phyloP scores from a whole-genome alignment of 2,888 invertebrate species.

The Synanthedon myopaeformis region DNA sequence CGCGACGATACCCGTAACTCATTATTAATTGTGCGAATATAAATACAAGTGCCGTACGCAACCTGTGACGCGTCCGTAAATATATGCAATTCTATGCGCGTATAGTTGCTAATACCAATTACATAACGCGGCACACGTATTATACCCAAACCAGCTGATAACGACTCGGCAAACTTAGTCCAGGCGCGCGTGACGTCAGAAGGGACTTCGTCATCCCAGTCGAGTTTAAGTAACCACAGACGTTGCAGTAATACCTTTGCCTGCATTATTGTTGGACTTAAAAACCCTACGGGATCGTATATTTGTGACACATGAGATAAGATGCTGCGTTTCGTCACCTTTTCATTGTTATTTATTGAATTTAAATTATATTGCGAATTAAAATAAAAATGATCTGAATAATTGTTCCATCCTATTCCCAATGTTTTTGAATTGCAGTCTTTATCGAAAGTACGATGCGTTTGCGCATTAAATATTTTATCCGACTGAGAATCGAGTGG shows the following conservation, averaged over 20 bases:
- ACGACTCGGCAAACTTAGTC: conserved; percentile 3
- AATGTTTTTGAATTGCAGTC: conserved; percentile 1
- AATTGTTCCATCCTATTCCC: conserved; percentile 8
- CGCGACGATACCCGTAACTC: neutral
- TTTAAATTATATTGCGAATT: conserved; percentile 4
- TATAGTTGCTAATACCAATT: neutral
- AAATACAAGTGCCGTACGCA: conserved; percentile 15
- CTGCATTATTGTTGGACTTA: conserved; percentile 10
- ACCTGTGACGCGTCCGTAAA: conserved; percentile 13
- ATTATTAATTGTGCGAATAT: conserved; percentile 7
- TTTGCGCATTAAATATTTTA: too few relatives aligned
- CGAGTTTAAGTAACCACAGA: conserved; percentile 12
- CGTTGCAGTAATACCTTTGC: conserved; percentile 17
- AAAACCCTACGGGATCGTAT: conserved; percentile 13
- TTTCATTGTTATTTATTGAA: neutral
- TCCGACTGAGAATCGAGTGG: neutral
- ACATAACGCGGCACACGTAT: conserved; percentile 8
- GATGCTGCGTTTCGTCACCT: conserved; percentile 12
- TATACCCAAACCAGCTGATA: conserved; percentile 2
- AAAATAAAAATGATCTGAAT: conserved; percentile 8
- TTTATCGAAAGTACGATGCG: conserved; percentile 1
- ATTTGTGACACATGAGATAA: conserved; percentile 13
- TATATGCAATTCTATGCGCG: conserved; percentile 9
- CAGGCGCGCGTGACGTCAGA: conserved; percentile 4
- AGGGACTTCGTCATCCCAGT: conserved; percentile 16